These are phyloP conservation scores for Scolopax rusticola DNA, from an alignment of 2,797 vertebrate genomes.

Conservation along the genomic window DNA sequence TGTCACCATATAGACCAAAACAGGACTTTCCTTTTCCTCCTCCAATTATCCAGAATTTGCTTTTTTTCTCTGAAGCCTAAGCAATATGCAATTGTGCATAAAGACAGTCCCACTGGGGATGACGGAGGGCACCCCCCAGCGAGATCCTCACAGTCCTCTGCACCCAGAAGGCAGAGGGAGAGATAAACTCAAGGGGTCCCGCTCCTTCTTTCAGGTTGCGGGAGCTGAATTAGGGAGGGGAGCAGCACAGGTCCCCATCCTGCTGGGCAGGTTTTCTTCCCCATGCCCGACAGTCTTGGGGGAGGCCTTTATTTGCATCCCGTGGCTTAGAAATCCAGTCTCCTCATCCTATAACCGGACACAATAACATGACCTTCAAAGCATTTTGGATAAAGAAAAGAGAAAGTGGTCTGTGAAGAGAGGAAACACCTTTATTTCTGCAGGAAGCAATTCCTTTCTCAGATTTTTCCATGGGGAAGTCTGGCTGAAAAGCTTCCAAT, in stretches of 20 bases:
- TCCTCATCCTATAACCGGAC: constrained; percentile 54
- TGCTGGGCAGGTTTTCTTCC: background rate
- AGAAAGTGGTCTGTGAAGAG: constrained; percentile 54
- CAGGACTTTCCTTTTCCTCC: background rate
- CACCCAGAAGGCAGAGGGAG: background rate
- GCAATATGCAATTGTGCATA: background rate
- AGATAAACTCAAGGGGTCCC: fast-evolving
- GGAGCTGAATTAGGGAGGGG: background rate
- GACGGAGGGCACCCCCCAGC: background rate
- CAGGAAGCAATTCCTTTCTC: constrained; percentile 67
- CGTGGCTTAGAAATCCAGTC: constrained; percentile 5
- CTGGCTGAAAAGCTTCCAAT: constrained; percentile 63
- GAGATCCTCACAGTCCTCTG: background rate
- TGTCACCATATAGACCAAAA: background rate
- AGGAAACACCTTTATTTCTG: constrained; percentile 75
- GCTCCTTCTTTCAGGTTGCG: background rate
- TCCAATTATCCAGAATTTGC: background rate
- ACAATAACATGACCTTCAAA: constrained; percentile 63
- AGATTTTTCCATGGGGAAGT: constrained; percentile 60
- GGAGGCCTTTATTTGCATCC: constrained; percentile 26
- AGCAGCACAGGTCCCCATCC: background rate
- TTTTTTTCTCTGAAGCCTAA: background rate
- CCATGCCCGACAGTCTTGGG: background rate
- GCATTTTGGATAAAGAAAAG: constrained; percentile 67
- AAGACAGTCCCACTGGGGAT: background rate